These are phyloP conservation scores for Tetramorium simillimum DNA, from an alignment of 1,140 invertebrate species.

Conservation along the genomic window DNA sequence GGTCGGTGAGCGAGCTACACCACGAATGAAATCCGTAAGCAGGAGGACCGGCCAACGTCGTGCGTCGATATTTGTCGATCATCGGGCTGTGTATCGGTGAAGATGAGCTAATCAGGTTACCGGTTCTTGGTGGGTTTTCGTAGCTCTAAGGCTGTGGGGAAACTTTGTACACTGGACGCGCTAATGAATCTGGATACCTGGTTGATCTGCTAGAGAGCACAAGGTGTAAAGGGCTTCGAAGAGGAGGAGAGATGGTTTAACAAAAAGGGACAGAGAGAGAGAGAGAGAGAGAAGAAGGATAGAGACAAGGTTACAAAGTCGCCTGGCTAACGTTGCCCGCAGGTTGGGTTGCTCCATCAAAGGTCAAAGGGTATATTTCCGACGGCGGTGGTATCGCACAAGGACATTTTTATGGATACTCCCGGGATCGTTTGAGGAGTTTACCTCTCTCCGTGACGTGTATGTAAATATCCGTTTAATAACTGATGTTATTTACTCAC, in stretches of 20 bases:
- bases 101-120: slow-evolving; percentile 63
- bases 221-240: slow-evolving; percentile 1
- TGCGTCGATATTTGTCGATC: slow-evolving; percentile 66
- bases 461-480: slow-evolving; percentile 61
- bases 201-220: slow-evolving; percentile 52
- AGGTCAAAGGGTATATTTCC: slow-evolving; percentile 62
- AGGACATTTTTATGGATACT: slow-evolving; percentile 67
- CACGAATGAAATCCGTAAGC: slow-evolving; percentile 70
- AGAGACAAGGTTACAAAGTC: slow-evolving; percentile 71
- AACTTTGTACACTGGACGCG: slow-evolving; percentile 62
- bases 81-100: slow-evolving; percentile 40
- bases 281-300: neutral
- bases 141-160: slow-evolving; percentile 27
- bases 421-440: slow-evolving; percentile 47
- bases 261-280: slow-evolving; percentile 19
- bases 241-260: neutral
- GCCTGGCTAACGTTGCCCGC: slow-evolving; percentile 47
- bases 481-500: slow-evolving; percentile 53
- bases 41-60: slow-evolving; percentile 36
- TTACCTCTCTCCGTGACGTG: slow-evolving; percentile 14
- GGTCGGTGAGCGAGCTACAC: slow-evolving; percentile 42
- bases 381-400: slow-evolving; percentile 51
- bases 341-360: slow-evolving; percentile 63
- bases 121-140: neutral
- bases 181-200: slow-evolving; percentile 65